phyloP scores from a whole-genome alignment of 2,797 vertebrate genomes.

The Schizopygopsis pylzovi region DNA sequence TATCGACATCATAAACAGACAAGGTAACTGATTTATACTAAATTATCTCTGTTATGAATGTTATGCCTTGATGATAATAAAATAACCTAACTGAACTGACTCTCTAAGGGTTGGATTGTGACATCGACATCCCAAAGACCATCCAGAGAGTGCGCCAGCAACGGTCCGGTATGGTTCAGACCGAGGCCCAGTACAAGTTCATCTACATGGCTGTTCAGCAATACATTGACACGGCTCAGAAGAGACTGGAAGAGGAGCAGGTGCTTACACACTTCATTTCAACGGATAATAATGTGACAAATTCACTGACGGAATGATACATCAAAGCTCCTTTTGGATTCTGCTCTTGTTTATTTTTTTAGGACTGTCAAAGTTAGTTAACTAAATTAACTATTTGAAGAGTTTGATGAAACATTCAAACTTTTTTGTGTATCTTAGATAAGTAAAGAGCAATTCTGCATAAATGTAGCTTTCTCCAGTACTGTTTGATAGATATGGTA shows the following conservation, averaged over 20 bases:
- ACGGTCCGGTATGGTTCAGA: slow-evolving; percentile 90
- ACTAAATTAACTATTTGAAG: not conserved
- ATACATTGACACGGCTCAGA: slow-evolving; percentile 85
- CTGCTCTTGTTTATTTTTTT: not conserved
- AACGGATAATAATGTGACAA: not conserved
- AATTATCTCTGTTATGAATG: not conserved
- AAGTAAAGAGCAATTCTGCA: not conserved
- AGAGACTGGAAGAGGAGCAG: slow-evolving; percentile 86
- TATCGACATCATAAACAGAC: slow-evolving; percentile 84
- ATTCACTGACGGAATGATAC: not conserved
- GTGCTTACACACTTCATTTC: slow-evolving; percentile 55
- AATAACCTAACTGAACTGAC: not conserved
- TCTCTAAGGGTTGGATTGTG: slow-evolving; percentile 82
- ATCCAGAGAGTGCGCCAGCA: slow-evolving; percentile 88
- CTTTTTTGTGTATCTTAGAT: not conserved
- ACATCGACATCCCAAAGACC: slow-evolving; percentile 87
- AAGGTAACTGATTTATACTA: slow-evolving; percentile 72
- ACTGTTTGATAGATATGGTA: not conserved
- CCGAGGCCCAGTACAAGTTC: slow-evolving; percentile 89
- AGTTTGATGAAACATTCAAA: not conserved
- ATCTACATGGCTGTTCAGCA: slow-evolving; percentile 89
- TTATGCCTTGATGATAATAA: not conserved
- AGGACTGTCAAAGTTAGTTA: not conserved
- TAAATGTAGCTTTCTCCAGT: not conserved
- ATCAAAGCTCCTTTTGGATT: not conserved